Evolutionary conservation across 1,140 invertebrate genomes (phyloP).

Genomic region (Dermatophagoides farinae): DNA sequence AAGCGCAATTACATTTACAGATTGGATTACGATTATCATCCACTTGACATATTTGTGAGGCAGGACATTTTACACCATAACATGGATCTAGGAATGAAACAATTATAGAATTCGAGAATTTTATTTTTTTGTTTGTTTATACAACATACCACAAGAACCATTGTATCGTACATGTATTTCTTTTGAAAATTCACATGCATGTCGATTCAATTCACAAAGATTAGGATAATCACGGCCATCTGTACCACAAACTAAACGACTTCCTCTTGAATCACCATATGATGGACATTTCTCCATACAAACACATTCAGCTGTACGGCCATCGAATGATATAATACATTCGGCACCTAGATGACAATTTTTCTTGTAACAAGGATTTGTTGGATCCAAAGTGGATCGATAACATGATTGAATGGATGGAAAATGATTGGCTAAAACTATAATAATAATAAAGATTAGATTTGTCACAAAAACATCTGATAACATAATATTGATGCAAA

Average conservation of each 20-base stretch:
- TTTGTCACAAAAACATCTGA: not conserved
- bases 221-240: slow-evolving; percentile 36
- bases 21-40: slow-evolving; percentile 50
- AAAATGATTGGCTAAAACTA: not conserved
- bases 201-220: slow-evolving; percentile 53
- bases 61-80: slow-evolving; percentile 43
- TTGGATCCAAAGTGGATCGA: slow-evolving; percentile 40
- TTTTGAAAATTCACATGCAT: slow-evolving; percentile 45
- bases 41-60: slow-evolving; percentile 56
- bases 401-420: slow-evolving; percentile 25
- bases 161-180: slow-evolving; percentile 65
- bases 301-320: slow-evolving; percentile 43
- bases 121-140: not conserved
- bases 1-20: slow-evolving; percentile 55
- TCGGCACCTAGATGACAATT: slow-evolving; percentile 49
- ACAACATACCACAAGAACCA: slow-evolving; percentile 65
- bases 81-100: slow-evolving; percentile 50
- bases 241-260: slow-evolving; percentile 44
- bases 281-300: slow-evolving; percentile 51
- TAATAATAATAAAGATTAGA: not conserved
- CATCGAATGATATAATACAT: slow-evolving; percentile 48
- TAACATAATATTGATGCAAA: not conserved
- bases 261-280: slow-evolving; percentile 54
- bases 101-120: not conserved
- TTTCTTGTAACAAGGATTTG: slow-evolving; percentile 48